phyloP scores from a whole-genome alignment of 2,797 vertebrate species.

The Melopsittacus undulatus region DNA sequence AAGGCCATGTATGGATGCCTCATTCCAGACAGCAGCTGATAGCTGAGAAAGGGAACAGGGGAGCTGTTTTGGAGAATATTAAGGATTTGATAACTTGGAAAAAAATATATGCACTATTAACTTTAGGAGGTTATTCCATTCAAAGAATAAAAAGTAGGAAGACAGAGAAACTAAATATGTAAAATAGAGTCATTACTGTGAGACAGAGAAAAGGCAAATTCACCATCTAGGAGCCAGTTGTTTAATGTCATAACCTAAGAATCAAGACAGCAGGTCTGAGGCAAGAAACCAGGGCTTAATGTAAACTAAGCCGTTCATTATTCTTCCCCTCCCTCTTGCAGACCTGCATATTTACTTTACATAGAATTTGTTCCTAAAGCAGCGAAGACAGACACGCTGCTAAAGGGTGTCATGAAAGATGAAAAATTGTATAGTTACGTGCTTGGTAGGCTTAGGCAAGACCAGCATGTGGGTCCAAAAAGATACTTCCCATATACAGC shows the following conservation, averaged over 20 bases:
- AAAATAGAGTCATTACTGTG: background rate
- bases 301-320: background rate
- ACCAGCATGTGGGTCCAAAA: background rate
- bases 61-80: background rate
- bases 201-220: background rate
- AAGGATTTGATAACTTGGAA: background rate
- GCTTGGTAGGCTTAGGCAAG: background rate
- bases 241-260: background rate
- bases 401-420: background rate
- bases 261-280: background rate
- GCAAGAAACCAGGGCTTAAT: background rate
- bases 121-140: background rate
- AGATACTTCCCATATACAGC: background rate
- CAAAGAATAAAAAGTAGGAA: background rate
- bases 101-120: background rate
- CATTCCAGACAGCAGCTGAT: background rate
- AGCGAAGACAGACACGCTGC: background rate
- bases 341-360: background rate
- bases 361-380: background rate
- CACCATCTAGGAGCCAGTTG: background rate
- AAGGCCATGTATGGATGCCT: rapidly evolving
- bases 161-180: background rate
- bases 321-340: background rate
- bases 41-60: background rate
- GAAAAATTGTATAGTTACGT: background rate